phyloP scores from a whole-genome alignment of 1,140 invertebrate species.

The Pristionchus pacificus region DNA sequence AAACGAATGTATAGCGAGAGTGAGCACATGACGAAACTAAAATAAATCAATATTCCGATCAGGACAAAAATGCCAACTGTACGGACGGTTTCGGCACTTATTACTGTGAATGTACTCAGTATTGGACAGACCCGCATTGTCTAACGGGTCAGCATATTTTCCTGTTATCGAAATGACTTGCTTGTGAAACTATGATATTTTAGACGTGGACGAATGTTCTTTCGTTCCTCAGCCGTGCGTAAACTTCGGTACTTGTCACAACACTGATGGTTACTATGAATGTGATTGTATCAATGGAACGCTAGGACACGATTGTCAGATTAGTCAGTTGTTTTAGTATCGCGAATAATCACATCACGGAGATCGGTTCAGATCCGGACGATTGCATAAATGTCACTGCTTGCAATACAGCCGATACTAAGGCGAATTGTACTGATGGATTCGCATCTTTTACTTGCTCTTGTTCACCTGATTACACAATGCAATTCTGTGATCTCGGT shows the following conservation, averaged over 20 bases:
- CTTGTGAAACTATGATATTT: too few species aligned
- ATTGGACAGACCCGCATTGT: background rate
- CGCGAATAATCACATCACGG: background rate
- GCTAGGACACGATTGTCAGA: background rate
- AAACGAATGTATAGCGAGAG: too few species aligned
- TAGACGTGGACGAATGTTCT: too few species aligned
- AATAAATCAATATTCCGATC: too few species aligned
- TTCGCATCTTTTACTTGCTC: background rate
- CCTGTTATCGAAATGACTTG: background rate
- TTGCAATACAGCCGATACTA: background rate
- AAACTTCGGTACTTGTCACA: too few species aligned
- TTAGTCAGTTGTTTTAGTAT: background rate
- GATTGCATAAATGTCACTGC: background rate
- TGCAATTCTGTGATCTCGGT: background rate
- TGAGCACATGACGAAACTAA: too few species aligned
- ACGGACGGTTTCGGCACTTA: too few species aligned
- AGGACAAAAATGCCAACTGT: too few species aligned
- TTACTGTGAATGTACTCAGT: too few species aligned
- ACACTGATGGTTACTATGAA: background rate
- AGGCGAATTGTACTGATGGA: background rate
- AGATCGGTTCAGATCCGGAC: background rate
- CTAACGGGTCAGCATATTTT: background rate
- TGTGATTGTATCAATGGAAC: background rate
- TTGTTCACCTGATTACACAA: background rate
- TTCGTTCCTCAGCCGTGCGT: too few species aligned